Percentiles rank a stretch among this genome's conserved stretches.
Conservation (phyloP, 2,888 invertebrate genomes). For the Nomada fabriciana region DNA sequence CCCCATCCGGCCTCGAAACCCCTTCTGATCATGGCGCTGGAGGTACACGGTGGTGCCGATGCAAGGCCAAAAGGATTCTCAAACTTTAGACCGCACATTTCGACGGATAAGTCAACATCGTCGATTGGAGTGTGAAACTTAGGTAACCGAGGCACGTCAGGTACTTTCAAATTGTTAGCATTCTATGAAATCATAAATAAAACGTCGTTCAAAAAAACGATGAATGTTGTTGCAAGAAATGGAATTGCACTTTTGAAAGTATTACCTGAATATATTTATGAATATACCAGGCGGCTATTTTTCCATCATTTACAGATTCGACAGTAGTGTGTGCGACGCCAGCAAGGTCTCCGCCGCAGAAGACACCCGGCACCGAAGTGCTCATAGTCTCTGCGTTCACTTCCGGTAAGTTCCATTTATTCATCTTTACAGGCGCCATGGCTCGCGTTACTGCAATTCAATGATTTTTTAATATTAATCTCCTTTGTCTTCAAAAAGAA, state of each 20-base stretch:
- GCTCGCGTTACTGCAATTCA: conserved; percentile 85
- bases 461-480: background rate
- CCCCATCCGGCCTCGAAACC: conserved; percentile 99
- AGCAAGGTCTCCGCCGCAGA: conserved; percentile 97
- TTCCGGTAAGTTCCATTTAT: conserved; percentile 92
- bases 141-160: conserved; percentile 91
- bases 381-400: conserved; percentile 92
- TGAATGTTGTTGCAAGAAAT: background rate
- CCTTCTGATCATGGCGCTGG: conserved; percentile 96
- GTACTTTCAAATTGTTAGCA: conserved; percentile 85
- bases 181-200: conserved; percentile 69
- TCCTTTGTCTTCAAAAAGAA: background rate
- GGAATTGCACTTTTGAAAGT: background rate
- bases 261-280: conserved; percentile 94
- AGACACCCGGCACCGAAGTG: conserved; percentile 91
- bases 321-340: conserved; percentile 98
- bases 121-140: conserved; percentile 97
- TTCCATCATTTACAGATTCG: conserved; percentile 99
- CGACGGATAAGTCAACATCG: conserved; percentile 96
- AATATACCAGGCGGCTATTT: conserved; percentile 97
- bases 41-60: conserved; percentile 98
- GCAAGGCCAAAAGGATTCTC: conserved; percentile 99
- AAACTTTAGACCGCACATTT: conserved; percentile 96
- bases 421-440: conserved; percentile 91
- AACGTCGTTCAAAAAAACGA: background rate